A percentile compares a stretch with the other conserved stretches of the same genome.
Conservation (phyloP, 2,113 vertebrate genomes). For the Megaleporinus macrocephalus region DNA sequence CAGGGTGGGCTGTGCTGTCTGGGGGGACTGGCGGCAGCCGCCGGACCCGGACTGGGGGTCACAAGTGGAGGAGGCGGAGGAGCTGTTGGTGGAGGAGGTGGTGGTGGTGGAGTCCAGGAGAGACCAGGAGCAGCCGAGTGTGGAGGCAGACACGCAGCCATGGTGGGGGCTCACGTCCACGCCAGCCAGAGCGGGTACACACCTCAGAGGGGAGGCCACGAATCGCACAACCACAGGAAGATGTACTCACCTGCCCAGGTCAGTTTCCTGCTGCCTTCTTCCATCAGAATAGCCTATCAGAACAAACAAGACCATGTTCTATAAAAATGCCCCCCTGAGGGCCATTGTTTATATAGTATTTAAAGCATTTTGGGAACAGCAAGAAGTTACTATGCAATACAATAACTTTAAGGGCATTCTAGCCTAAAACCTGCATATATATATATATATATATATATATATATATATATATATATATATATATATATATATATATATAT, state of each 20-base stretch:
- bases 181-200: slow-evolving; percentile 39
- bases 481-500: too few relatives aligned
- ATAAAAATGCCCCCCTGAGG: too few relatives aligned
- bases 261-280: neutral
- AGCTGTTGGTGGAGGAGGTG: slow-evolving; percentile 54
- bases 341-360: too few relatives aligned
- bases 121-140: slow-evolving; percentile 17
- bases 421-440: too few relatives aligned
- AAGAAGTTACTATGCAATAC: too few relatives aligned
- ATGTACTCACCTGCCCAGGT: slow-evolving; percentile 95
- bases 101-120: neutral
- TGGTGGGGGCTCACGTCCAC: slow-evolving; percentile 50
- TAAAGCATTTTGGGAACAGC: too few relatives aligned
- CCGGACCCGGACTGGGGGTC: slow-evolving; percentile 50
- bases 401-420: too few relatives aligned
- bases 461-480: too few relatives aligned
- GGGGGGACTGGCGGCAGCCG: slow-evolving; percentile 70
- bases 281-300: too few relatives aligned
- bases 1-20: slow-evolving; percentile 83
- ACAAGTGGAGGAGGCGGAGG: slow-evolving; percentile 51
- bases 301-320: too few relatives aligned
- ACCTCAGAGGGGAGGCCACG: slow-evolving; percentile 29
- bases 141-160: slow-evolving; percentile 37
- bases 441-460: too few relatives aligned
- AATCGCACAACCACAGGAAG: slow-evolving; percentile 71